These are phyloP conservation scores for Xerus inauris DNA, from an alignment of 2,113 vertebrate genomes.

Conservation along the genomic window DNA sequence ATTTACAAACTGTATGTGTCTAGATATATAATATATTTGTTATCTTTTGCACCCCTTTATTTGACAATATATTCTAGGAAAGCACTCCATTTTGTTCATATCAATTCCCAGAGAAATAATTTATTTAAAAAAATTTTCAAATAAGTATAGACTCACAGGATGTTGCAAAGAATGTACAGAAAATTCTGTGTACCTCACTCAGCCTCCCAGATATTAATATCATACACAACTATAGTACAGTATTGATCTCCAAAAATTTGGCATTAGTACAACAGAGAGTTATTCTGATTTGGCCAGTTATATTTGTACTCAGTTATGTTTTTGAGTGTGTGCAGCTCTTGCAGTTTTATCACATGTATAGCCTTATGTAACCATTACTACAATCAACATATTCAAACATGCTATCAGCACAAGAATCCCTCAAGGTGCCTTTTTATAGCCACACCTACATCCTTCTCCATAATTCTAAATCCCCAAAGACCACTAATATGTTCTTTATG, in stretches of 20 bases:
- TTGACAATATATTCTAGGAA: neutral
- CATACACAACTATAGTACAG: neutral
- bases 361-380: neutral
- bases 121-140: neutral
- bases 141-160: neutral
- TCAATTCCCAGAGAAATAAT: neutral
- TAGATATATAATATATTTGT: neutral
- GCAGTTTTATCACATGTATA: neutral
- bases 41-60: neutral
- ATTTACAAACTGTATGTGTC: neutral
- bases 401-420: neutral
- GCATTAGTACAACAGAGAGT: neutral
- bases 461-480: neutral
- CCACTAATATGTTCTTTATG: neutral
- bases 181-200: neutral
- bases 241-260: neutral
- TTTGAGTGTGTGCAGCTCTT: neutral
- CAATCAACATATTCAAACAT: neutral
- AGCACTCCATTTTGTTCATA: neutral
- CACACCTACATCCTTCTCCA: neutral
- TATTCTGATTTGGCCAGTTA: slow-evolving; percentile 3
- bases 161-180: neutral
- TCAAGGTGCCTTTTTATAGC: neutral
- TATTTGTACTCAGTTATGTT: neutral
- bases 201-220: neutral